Percentiles rank a stretch among this genome's conserved stretches.
Conservation (phyloP, 2,797 vertebrate genomes). For the Dendrocincla fuliginosa region DNA sequence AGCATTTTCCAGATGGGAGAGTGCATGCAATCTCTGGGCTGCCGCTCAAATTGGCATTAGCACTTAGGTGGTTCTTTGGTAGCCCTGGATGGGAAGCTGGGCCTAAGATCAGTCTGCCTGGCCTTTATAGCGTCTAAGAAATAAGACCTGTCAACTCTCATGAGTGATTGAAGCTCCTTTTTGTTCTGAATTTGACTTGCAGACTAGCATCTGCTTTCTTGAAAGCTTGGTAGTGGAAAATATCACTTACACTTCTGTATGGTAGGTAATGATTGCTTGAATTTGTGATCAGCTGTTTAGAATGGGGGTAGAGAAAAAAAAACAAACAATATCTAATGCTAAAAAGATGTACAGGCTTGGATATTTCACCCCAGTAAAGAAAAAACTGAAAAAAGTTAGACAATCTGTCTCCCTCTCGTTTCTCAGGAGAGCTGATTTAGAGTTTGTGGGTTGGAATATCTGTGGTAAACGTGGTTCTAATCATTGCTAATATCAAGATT, state of each 20-base stretch:
- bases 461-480: not conserved
- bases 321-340: rapidly evolving
- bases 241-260: not conserved
- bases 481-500: not conserved
- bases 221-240: not conserved
- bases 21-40: not conserved
- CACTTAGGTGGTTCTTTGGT: not conserved
- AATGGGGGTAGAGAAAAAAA: rapidly evolving
- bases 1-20: not conserved
- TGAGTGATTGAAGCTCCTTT: not conserved
- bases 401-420: not conserved
- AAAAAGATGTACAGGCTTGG: not conserved
- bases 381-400: not conserved
- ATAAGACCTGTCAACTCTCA: not conserved
- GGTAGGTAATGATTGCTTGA: not conserved
- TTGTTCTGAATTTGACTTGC: not conserved
- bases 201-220: not conserved
- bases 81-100: not conserved
- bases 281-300: not conserved
- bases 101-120: not conserved
- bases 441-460: not conserved
- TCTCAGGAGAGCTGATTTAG: not conserved
- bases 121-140: not conserved
- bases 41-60: not conserved
- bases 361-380: not conserved